Base-by-base conservation (phyloP, 1,140 invertebrate genomes). In the Diorhabda sublineata region DNA sequence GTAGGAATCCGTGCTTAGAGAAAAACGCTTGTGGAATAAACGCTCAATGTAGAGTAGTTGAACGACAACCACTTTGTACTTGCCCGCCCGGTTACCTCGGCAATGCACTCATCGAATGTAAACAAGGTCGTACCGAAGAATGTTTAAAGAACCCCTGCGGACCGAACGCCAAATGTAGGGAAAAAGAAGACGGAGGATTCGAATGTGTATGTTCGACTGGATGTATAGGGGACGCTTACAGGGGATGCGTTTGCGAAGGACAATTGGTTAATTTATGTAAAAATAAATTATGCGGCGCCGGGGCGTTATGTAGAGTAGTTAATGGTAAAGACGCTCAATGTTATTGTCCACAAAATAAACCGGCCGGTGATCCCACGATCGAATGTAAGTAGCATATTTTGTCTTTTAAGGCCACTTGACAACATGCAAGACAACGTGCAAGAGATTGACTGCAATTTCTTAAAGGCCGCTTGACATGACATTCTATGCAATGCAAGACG, bases 11-110 rank as follows among this genome's bases (percentile, higher is more conserved):
- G 3, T 97, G 94, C 77, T 74, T 91, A 42, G 88, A 91, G 74
- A 84, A 87, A 59, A 87, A 86, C 7, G 87, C 87, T 3, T 97
- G 94, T 77, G 94, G 94, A 6, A 80, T 86, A 8, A 95, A 96
- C 81, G 93, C 94, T 0, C 91, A 94, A 72, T 97, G 95, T 76
- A 86, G 89, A n/a, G 89, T 94, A 2, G 83, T 91, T 3, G 86
- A 91, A 67, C 85, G 91, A 73, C 83, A 85, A 71, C 88, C 92
- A 0, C 88, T 92, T 73, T 96, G 94, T 80, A 88, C 90, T 0
- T 97, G 94, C 79, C 92, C 93, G 9, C 90, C 91, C 7, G 91
- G 92, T 67, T 94, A 92, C 78, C 87, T 90, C 72, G 94, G 94
- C 67, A 95, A 95, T 83, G 90, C 94, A 0, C 83, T 85, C 66